Conservation (phyloP, 2,888 invertebrate genomes). For the Tinea semifulvella region DNA sequence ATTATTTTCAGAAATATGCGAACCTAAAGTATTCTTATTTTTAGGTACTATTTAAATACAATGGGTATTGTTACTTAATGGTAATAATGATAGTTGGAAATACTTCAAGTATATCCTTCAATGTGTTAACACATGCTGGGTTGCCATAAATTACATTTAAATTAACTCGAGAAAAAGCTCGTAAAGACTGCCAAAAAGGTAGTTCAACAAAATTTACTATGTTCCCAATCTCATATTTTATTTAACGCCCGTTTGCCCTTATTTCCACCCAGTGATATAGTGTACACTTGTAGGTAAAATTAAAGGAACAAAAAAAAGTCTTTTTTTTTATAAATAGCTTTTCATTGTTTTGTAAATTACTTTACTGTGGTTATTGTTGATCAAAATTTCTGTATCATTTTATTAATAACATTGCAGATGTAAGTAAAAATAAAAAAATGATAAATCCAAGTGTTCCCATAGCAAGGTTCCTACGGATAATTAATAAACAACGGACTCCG, state of each 20-base stretch:
- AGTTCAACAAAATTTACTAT: constrained; percentile 6
- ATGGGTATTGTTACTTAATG: too few relatives aligned
- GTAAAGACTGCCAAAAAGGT: not conserved
- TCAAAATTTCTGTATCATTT: not conserved
- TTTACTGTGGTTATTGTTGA: too few relatives aligned
- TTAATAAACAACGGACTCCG: too few relatives aligned
- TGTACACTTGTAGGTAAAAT: not conserved
- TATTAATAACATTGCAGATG: not conserved
- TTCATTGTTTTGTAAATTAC: not conserved
- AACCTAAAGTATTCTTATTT: too few relatives aligned
- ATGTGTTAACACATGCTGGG: too few relatives aligned
- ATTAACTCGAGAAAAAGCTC: not conserved
- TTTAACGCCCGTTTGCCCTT: constrained; percentile 6
- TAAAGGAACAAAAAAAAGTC: constrained; percentile 10
- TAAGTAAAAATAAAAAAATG: not conserved
- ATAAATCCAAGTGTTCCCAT: not conserved
- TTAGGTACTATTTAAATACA: too few relatives aligned
- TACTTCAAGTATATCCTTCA: too few relatives aligned
- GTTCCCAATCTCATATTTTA: constrained; percentile 1
- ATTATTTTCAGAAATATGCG: too few relatives aligned
- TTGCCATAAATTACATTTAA: too few relatives aligned
- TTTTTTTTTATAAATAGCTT: not conserved
- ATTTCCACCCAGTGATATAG: not conserved
- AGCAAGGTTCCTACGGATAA: too few relatives aligned
- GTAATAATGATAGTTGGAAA: too few relatives aligned